phyloP scores from a whole-genome alignment of 1,140 invertebrate genomes.

The Drosophila sechellia region DNA sequence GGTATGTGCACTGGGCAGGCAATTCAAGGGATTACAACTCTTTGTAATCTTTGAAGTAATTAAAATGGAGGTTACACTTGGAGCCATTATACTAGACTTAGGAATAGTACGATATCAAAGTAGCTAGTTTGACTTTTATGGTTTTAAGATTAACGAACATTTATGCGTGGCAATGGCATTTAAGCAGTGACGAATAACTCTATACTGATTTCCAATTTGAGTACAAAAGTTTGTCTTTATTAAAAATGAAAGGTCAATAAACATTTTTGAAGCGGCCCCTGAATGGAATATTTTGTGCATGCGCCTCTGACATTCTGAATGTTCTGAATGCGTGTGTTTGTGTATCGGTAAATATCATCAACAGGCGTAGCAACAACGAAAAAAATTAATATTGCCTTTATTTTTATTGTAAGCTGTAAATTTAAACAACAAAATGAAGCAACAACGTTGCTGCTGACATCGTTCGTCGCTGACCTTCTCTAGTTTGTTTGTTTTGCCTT shows the following conservation, averaged over 20 bases:
- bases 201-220: neutral
- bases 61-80: neutral
- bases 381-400: constrained; percentile 47
- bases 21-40: neutral
- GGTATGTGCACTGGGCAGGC: neutral
- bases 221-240: neutral
- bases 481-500: constrained; percentile 62
- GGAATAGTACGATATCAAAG: neutral
- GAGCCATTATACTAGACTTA: too few relatives aligned
- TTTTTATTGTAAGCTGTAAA: constrained; percentile 73
- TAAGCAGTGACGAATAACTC: too few relatives aligned
- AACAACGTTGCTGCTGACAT: constrained; percentile 31
- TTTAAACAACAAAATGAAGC: constrained; percentile 30
- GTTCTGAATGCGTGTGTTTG: constrained; percentile 20
- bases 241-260: constrained; percentile 1
- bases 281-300: neutral
- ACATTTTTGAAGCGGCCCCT: neutral
- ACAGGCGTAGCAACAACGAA: constrained; percentile 19
- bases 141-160: too few relatives aligned
- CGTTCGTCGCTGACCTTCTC: constrained; percentile 71
- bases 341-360: constrained; percentile 13
- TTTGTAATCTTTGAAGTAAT: neutral
- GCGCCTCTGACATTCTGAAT: constrained; percentile 39
- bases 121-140: neutral
- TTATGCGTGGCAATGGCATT: too few relatives aligned